Evolutionary conservation across 2,888 invertebrate species (phyloP).

Genomic region (Troides oblongomaculatus): DNA sequence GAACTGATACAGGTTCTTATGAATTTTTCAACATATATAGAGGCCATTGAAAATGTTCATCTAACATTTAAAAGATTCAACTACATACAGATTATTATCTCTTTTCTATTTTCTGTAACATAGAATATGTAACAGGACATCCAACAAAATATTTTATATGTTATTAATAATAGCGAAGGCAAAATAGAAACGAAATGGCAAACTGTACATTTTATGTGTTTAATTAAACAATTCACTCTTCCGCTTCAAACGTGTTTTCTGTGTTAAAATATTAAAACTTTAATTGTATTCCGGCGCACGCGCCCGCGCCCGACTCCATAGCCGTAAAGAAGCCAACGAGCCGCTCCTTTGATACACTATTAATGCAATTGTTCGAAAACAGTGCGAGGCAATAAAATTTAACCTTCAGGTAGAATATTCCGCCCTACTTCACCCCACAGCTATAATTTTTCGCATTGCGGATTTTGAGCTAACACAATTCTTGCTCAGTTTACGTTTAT

Average conservation of each 20-base stretch:
- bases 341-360: slow-evolving; percentile 74
- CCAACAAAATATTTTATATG: background rate
- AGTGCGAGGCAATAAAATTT: slow-evolving; percentile 72
- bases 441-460: slow-evolving; percentile 78
- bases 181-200: background rate
- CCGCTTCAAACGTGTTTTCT: slow-evolving; percentile 56
- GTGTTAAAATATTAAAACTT: slow-evolving; percentile 72
- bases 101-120: too few species aligned
- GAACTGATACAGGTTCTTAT: background rate
- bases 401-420: slow-evolving; percentile 73
- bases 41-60: background rate
- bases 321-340: slow-evolving; percentile 68
- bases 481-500: slow-evolving; percentile 41
- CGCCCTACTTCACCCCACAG: slow-evolving; percentile 64
- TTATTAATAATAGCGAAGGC: background rate
- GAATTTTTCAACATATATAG: too few species aligned
- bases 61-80: too few species aligned
- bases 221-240: slow-evolving; percentile 47
- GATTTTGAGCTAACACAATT: slow-evolving; percentile 53
- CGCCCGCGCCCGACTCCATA: slow-evolving; percentile 50
- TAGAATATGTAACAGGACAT: too few species aligned
- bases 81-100: too few species aligned
- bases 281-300: slow-evolving; percentile 63
- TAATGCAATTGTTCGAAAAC: slow-evolving; percentile 79
- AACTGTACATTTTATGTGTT: slow-evolving; percentile 42